Conservation (phyloP, 1,140 invertebrate species). For the Drosophila arawakana region DNA sequence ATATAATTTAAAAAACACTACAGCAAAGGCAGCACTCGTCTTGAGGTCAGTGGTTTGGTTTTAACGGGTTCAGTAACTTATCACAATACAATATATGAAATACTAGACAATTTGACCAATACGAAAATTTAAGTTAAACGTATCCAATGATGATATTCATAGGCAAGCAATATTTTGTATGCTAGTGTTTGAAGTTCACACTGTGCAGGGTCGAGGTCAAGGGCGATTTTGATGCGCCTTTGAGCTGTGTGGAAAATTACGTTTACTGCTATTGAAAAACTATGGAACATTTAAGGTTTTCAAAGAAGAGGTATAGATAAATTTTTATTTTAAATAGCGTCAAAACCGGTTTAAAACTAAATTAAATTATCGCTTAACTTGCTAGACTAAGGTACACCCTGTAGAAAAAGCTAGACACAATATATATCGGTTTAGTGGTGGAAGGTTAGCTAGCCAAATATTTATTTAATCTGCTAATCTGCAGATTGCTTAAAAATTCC, state of each 20-base stretch:
- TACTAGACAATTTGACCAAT: not conserved
- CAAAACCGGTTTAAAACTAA: not conserved
- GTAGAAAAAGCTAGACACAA: too few relatives aligned
- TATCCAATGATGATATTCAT: slow-evolving; percentile 1
- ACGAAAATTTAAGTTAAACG: slow-evolving; percentile 2
- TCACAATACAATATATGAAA: not conserved
- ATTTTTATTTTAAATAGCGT: not conserved
- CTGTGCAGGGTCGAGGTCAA: slow-evolving; percentile 66
- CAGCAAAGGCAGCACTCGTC: slow-evolving; percentile 21
- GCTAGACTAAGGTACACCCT: too few relatives aligned
- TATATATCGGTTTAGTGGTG: too few relatives aligned
- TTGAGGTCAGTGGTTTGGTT: slow-evolving; percentile 74
- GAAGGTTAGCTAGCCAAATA: too few relatives aligned
- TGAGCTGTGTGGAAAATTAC: slow-evolving; percentile 52
- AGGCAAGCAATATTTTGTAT: slow-evolving; percentile 23
- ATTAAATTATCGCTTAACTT: not conserved
- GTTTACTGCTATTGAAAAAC: slow-evolving; percentile 37
- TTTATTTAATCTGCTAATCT: too few relatives aligned
- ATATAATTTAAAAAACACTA: slow-evolving; percentile 11
- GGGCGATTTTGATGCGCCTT: slow-evolving; percentile 30
- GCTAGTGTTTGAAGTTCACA: slow-evolving; percentile 28
- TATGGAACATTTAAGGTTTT: slow-evolving; percentile 46
- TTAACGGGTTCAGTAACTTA: slow-evolving; percentile 56
- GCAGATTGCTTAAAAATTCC: too few relatives aligned
- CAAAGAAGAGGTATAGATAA: not conserved